phyloP scores from a whole-genome alignment of 1,140 invertebrate genomes.

The Nylanderia fulva region DNA sequence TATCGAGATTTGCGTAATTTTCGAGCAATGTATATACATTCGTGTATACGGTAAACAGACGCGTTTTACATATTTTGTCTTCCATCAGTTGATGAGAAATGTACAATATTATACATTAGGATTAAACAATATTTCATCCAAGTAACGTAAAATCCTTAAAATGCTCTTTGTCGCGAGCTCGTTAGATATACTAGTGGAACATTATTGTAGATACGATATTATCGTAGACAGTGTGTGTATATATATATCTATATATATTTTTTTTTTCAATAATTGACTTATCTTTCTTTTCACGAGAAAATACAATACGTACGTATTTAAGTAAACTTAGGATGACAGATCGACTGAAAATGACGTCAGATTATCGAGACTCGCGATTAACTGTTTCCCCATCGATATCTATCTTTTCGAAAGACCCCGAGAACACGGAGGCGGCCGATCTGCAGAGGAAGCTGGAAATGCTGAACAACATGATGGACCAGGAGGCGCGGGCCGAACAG shows the following conservation, averaged over 20 bases:
- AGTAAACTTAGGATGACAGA: constrained; percentile 65
- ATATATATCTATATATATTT: no score
- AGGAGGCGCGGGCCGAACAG: constrained; percentile 90
- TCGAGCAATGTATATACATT: constrained; percentile 69
- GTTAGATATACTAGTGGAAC: constrained; percentile 43
- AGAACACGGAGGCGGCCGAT: constrained; percentile 95
- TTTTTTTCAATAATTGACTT: constrained; percentile 9
- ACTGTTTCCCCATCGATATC: constrained; percentile 75
- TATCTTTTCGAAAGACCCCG: constrained; percentile 90
- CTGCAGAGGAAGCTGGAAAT: constrained; percentile 96
- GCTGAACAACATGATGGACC: constrained; percentile 95
- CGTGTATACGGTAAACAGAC: background rate
- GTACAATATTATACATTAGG: background rate
- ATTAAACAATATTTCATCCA: background rate
- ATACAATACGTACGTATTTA: constrained; percentile 48
- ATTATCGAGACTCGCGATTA: constrained; percentile 69
- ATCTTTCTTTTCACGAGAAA: background rate
- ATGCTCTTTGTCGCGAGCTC: constrained; percentile 14
- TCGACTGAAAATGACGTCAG: constrained; percentile 50
- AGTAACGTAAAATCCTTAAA: constrained; percentile 2
- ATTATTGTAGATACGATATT: constrained; percentile 51
- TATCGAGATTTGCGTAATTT: constrained; percentile 21
- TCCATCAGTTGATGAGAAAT: background rate
- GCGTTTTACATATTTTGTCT: background rate
- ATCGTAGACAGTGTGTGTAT: constrained; percentile 1